A percentile compares a stretch with the other conserved stretches of the same genome.
Conservation (phyloP, 2,113 vertebrate species). For the Bufo gargarizans region DNA sequence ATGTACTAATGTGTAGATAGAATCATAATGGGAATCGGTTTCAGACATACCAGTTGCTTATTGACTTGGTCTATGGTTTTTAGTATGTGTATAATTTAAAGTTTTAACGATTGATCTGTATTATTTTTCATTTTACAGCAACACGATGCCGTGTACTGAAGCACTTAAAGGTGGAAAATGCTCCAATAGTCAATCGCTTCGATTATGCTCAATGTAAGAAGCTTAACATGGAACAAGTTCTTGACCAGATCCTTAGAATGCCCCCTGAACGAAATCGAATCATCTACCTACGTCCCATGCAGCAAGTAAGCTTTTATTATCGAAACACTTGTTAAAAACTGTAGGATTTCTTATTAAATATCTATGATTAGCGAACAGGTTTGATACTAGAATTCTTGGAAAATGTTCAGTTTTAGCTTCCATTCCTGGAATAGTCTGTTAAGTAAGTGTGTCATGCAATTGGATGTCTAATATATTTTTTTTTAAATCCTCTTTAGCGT, state of each 20-base stretch:
- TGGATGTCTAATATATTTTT: too few species aligned
- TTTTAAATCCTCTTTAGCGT: too few species aligned
- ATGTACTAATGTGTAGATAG: background rate
- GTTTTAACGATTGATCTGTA: background rate
- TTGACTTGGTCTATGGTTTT: background rate
- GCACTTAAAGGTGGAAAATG: constrained; percentile 88
- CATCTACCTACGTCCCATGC: constrained; percentile 97
- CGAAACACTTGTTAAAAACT: background rate
- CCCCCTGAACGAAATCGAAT: constrained; percentile 96
- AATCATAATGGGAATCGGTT: background rate
- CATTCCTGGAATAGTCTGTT: background rate
- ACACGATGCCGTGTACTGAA: constrained; percentile 96
- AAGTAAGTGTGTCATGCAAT: background rate
- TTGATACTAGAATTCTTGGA: background rate
- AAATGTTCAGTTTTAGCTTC: background rate
- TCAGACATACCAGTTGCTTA: background rate
- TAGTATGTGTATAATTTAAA: background rate
- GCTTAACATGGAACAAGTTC: constrained; percentile 94
- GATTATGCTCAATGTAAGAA: constrained; percentile 98
- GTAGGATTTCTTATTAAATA: background rate
- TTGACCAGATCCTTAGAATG: constrained; percentile 95
- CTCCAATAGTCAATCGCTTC: constrained; percentile 94
- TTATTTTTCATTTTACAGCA: constrained; percentile 70
- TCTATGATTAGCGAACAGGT: background rate
- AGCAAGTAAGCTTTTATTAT: constrained; percentile 78